A percentile compares a stretch with the other conserved stretches of the same genome.
Conservation (phyloP, 2,797 vertebrate species). For the Miopithecus talapoin region DNA sequence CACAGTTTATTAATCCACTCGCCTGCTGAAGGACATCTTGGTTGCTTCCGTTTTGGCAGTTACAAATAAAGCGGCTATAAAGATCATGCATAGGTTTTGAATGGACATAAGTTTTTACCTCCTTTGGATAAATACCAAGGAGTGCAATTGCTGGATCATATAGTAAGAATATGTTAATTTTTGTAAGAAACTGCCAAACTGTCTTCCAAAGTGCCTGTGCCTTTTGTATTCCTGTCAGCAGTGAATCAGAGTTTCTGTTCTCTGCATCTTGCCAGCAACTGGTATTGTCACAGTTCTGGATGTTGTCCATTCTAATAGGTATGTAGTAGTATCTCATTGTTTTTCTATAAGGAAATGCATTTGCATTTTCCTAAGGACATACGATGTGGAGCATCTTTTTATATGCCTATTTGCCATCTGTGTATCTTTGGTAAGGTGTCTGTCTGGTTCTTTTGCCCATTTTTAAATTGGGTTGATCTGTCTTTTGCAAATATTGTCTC, state of each 20-base stretch:
- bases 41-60: neutral
- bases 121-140: neutral
- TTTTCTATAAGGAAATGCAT: neutral
- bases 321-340: no score
- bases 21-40: neutral
- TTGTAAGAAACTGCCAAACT: neutral
- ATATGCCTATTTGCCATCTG: neutral
- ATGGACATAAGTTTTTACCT: neutral
- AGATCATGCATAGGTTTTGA: neutral
- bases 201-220: neutral
- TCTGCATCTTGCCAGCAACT: neutral
- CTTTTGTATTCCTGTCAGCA: neutral
- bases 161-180: neutral
- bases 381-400: neutral
- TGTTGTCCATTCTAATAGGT: neutral
- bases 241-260: neutral
- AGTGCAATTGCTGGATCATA: neutral
- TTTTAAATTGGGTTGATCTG: neutral
- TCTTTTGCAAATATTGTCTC: neutral
- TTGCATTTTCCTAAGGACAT: neutral
- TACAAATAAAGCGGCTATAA: neutral
- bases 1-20: neutral
- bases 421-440: neutral
- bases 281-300: neutral
- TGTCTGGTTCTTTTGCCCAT: neutral